Conservation (phyloP, 92 coral and sea anemone genomes). For the Zoanthus gigantus region DNA sequence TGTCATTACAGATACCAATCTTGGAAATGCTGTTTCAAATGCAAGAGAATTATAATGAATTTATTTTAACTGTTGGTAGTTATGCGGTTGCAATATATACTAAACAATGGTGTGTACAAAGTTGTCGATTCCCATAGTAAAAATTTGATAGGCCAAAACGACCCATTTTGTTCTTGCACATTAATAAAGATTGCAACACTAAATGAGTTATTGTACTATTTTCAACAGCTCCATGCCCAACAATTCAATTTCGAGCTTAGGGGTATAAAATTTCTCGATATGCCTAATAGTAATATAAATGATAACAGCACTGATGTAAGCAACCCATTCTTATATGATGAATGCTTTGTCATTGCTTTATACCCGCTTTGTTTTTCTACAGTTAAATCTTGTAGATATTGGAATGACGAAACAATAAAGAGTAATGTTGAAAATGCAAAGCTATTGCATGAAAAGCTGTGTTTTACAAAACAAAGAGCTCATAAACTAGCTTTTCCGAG, state of each 20-base stretch:
- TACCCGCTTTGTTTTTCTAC: constrained; percentile 22
- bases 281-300: not conserved
- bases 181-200: not conserved
- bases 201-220: not conserved
- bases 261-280: not conserved
- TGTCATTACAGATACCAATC: too few relatives aligned
- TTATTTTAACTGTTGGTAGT: not conserved
- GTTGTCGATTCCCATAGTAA: not conserved
- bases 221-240: not conserved
- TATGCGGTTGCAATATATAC: not conserved
- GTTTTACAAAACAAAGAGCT: constrained; percentile 8
- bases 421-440: not conserved
- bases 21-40: too few relatives aligned
- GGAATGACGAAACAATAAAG: constrained; percentile 19
- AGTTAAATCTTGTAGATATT: constrained; percentile 20
- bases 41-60: not conserved
- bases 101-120: too few relatives aligned
- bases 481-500: not conserved
- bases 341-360: not conserved
- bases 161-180: not conserved
- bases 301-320: not conserved
- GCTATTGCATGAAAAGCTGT: not conserved
- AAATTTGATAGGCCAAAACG: not conserved
- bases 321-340: not conserved
- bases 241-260: constrained; percentile 16